Base-by-base conservation (phyloP, 2,888 invertebrate species). In the Meliscaeva auricollis region DNA sequence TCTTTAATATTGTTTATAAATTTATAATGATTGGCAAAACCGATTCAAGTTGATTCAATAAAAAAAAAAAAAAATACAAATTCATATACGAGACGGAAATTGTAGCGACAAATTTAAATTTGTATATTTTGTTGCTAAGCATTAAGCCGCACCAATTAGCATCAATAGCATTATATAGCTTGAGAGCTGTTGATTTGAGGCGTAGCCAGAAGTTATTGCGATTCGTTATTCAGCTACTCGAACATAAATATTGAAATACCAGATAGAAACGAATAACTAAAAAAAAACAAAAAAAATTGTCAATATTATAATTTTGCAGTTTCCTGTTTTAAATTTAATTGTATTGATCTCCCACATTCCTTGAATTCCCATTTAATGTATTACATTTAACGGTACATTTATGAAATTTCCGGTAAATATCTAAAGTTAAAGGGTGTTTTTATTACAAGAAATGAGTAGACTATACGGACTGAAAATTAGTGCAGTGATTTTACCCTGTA, bases 161-260 rank as follows among this genome's bases (percentile, higher is more conserved):
- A 48, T 48, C n/a, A n/a, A 13, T 13, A 26, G 26, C 26, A 26
- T 17, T 38, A 9, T 38, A 20, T 48, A 48, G 48, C 48, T 20
- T 17, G 11, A 20, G 9, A 48, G 17, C 17, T 17, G 48, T 48
- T 17, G 48, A 20, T 20, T 48, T 20, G 48, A 48, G 48, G 48
- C 48, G 48, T 48, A 48, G 7, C 48, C 48, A 20, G 48, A 20
- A 38, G 17, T 7, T 48, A 48, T 48, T 48, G 48, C 48, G 48
- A 20, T 48, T 48, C 20, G 48, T 20, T 17, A 48, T 44, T 44
- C 3, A 5, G 9, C 15, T 20, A 17, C 2, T 48, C 3, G 48
- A 17, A 48, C 48, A 48, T 48, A 9, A 48, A 9, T 20, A 48
- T 20, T 17, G 46, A 46, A 46, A 46, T 22, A 26, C 13, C 52